Evolutionary conservation across 2,797 vertebrate genomes (phyloP).

Genomic region (Gambusia yucatana): DNA sequence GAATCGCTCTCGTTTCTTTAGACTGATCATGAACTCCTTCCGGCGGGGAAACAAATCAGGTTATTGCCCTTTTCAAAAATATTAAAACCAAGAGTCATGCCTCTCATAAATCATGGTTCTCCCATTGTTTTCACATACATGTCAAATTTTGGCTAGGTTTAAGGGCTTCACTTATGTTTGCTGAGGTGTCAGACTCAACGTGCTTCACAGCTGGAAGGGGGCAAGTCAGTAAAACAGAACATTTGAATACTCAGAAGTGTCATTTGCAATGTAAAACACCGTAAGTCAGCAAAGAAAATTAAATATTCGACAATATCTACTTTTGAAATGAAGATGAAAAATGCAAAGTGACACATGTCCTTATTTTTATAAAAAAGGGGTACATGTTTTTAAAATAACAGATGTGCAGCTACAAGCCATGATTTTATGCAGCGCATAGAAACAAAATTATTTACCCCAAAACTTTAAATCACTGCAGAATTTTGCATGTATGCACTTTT

Average conservation of each 20-base stretch:
- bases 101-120: neutral
- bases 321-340: constrained; percentile 32
- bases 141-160: neutral
- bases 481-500: neutral
- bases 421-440: constrained; percentile 49
- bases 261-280: constrained; percentile 32
- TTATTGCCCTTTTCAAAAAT: constrained; percentile 7
- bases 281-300: constrained; percentile 40
- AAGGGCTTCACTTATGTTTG: constrained; percentile 18
- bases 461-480: neutral
- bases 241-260: constrained; percentile 32
- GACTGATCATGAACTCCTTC: constrained; percentile 22
- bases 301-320: constrained; percentile 13
- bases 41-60: constrained; percentile 13
- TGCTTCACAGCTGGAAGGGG: constrained; percentile 22
- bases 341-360: constrained; percentile 16
- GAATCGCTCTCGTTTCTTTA: constrained; percentile 14
- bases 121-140: neutral
- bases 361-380: constrained; percentile 23
- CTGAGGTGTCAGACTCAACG: constrained; percentile 42
- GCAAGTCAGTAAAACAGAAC: constrained; percentile 33
- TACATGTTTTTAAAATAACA: constrained; percentile 45
- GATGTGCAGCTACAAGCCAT: constrained; percentile 48
- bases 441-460: constrained; percentile 52
- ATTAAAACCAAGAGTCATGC: constrained; percentile 14